Conservation (phyloP, 2,888 invertebrate genomes). For the Malacosoma neustria region DNA sequence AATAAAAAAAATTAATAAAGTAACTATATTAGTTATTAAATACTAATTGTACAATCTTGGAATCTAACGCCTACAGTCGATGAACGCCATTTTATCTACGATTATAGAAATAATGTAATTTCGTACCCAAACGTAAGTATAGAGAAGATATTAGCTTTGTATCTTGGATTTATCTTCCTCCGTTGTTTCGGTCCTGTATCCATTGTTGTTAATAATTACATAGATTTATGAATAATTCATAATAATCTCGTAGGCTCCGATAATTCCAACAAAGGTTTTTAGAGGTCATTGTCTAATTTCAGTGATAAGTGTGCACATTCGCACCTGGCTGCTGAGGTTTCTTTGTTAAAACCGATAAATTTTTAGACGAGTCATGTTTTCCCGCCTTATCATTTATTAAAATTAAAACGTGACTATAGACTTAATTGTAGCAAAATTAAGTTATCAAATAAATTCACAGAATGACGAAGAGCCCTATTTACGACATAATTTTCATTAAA, state of each 20-base stretch:
- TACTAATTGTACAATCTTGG: too few species aligned
- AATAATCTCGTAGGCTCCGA: not conserved
- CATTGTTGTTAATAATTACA: conserved; percentile 23
- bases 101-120: too few species aligned
- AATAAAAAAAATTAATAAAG: too few species aligned
- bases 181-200: conserved; percentile 58
- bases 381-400: not conserved
- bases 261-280: not conserved
- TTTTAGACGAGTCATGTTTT: not conserved
- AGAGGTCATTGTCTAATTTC: not conserved
- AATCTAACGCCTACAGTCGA: too few species aligned
- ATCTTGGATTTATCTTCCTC: conserved; percentile 62
- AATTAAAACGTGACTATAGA: not conserved
- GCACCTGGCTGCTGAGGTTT: not conserved
- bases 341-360: not conserved
- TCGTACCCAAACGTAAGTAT: conserved; percentile 72
- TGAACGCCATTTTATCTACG: too few species aligned
- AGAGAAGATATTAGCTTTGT: conserved; percentile 67
- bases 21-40: too few species aligned
- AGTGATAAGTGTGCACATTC: not conserved
- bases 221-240: not conserved
- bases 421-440: not conserved
- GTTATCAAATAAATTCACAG: not conserved
- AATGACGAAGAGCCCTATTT: conserved; percentile 8
- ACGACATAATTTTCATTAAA: conserved; percentile 14